Percentiles rank a stretch among this genome's conserved stretches.
These are phyloP conservation scores for mouse (Mus musculus) DNA, from an alignment of 2,113 vertebrate genomes.

Conservation along the genomic window GRCm39 chr2:90542001-90542500, in stretches of 20 bases:
- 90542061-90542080: not conserved
- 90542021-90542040: not conserved
- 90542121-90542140: not conserved
- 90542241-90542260: constrained; percentile 9
- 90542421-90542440: not conserved
- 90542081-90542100: not conserved
- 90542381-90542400: constrained; percentile 91
- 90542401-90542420: not conserved
- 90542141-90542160: not conserved
- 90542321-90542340: constrained; percentile 95
- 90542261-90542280: constrained; percentile 55
- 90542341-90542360: constrained; percentile 95
- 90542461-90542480: not conserved
- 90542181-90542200: not conserved
- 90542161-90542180: constrained; percentile 10
- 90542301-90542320: constrained; percentile 96
- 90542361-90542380: constrained; percentile 95
- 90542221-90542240: not conserved
- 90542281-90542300: constrained; percentile 92
- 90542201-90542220: not conserved
- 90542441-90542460: not conserved
- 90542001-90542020: not conserved
- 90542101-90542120: too few relatives aligned
- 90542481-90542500: not conserved
- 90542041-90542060: not conserved